Evolutionary conservation across 2,888 invertebrate genomes (phyloP), one percentile per base, ranked within the genome.

Genomic region (Hirtodrosophila duncani): DNA sequence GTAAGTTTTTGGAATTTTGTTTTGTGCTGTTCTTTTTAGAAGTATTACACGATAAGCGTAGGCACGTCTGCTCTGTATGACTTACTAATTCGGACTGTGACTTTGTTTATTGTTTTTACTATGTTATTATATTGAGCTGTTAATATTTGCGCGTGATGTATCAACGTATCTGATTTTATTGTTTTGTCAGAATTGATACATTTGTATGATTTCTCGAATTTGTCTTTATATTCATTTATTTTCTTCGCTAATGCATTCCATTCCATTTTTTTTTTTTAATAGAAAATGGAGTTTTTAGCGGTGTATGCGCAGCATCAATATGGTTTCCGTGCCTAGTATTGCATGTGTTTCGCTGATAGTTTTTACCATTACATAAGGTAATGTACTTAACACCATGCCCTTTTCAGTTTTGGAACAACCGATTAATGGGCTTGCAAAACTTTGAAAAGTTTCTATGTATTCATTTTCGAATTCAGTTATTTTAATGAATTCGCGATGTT

Each of bases 311-410:
- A 14, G 29, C 29, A 29, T 13, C 29, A 29, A 29, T 24, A 24
- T 24, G 9, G 24, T 24, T 24, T 24, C 9, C 10, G 24, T 24
- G 24, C 24, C 9, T 24, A 24, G 9, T 24, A 24, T 9, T 9
- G n/a, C 31, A 31, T 34, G 21, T 34, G 34, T 34, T 34, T 34
- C 21, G 21, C 34, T 34, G 34, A 34, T 34, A 34, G 21, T 21
- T 34, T 34, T 34, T 21, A 21, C 13, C 34, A 34, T 34, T 34
- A 34, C 34, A 34, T 34, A 34, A 34, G 34, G 34, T 34, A 34
- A 34, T 21, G 21, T 34, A 34, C 34, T 34, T 13, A 34, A 34
- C 34, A 34, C 34, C 14, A 34, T 34, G 34, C 34, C 34, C 34
- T 34, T 34, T 34, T 34, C 34, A 21, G 21, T 34, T 34, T 34